phyloP scores from a whole-genome alignment of 1,140 invertebrate genomes.

The Pogonus chalceus region DNA sequence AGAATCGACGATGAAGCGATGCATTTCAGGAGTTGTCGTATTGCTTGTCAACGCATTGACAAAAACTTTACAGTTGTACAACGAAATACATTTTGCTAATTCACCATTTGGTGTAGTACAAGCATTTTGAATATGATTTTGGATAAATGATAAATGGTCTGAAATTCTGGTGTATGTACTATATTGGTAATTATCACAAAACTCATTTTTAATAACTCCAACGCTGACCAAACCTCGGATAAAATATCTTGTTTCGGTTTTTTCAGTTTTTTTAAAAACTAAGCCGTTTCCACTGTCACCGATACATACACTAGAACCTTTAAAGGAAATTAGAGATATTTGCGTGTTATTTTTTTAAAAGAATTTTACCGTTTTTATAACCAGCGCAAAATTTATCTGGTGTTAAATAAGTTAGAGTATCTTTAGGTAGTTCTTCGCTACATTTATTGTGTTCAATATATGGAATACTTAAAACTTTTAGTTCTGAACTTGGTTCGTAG shows the following conservation, averaged over 20 bases:
- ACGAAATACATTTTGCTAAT: neutral
- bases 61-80: neutral
- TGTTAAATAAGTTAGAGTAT: too few relatives aligned
- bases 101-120: constrained; percentile 8
- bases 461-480: too few relatives aligned
- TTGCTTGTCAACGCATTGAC: neutral
- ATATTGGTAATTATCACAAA: neutral
- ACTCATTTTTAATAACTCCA: constrained; percentile 12
- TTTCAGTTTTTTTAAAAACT: neutral
- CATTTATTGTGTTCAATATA: too few relatives aligned
- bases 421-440: too few relatives aligned
- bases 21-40: neutral
- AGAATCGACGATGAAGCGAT: neutral
- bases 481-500: too few relatives aligned
- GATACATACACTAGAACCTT: neutral
- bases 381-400: too few relatives aligned
- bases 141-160: neutral
- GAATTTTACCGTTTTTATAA: too few relatives aligned
- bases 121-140: neutral
- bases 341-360: too few relatives aligned
- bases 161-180: neutral
- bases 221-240: neutral
- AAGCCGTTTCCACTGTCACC: neutral
- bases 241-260: neutral
- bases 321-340: too few relatives aligned